Percentiles rank a stretch among this genome's conserved stretches.
Conservation (phyloP, 1,140 invertebrate genomes). For the Medauroidea extradentata region DNA sequence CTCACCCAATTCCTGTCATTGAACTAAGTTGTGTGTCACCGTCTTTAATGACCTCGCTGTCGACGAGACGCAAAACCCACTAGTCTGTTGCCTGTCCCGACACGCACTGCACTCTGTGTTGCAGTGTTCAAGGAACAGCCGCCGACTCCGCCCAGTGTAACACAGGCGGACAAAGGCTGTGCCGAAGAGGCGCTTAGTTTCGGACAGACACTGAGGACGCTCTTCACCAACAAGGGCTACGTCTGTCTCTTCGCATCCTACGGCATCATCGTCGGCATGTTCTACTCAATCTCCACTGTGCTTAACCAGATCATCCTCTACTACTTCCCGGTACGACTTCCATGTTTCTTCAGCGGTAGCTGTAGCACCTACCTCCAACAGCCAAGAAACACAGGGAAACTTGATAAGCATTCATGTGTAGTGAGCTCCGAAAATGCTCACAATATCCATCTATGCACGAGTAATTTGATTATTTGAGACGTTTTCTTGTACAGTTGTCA, state of each 20-base stretch:
- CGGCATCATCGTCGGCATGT: constrained; percentile 88
- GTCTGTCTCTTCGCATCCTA: constrained; percentile 78
- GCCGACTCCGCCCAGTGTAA: constrained; percentile 31
- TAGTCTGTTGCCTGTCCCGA: background rate
- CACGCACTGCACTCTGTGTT: background rate
- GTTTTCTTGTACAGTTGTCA: no score
- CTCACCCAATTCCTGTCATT: no score
- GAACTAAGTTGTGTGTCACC: no score
- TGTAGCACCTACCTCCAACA: no score
- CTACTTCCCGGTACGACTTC: constrained; percentile 64
- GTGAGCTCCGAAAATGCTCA: no score
- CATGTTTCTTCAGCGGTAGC: no score
- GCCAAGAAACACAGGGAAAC: no score
- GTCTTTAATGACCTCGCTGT: no score
- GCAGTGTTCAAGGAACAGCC: constrained; percentile 19
- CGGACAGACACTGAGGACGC: constrained; percentile 62
- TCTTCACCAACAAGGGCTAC: constrained; percentile 72
- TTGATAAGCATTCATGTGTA: no score
- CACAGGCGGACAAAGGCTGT: constrained; percentile 55
- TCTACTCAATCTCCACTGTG: constrained; percentile 91
- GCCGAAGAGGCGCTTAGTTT: constrained; percentile 55
- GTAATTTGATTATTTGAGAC: no score
- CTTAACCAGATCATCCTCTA: constrained; percentile 77
- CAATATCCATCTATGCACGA: no score
- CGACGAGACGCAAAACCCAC: no score